phyloP scores from a whole-genome alignment of 2,888 invertebrate genomes.

The Eupithecia tripunctaria region DNA sequence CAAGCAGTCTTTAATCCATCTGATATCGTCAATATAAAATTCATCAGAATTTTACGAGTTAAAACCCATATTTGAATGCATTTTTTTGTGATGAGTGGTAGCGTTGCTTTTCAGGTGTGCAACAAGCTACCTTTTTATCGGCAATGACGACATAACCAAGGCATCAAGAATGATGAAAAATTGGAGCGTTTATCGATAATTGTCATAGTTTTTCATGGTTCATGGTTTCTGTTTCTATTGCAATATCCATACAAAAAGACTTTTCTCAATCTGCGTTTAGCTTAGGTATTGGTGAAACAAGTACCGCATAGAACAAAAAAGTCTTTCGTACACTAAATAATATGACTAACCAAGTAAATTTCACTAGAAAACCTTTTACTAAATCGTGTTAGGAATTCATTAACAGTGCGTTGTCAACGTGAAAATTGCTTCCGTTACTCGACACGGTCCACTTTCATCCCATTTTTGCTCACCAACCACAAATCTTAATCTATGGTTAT shows the following conservation, averaged over 20 bases:
- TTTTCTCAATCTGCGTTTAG: background rate
- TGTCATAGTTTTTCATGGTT: too few relatives aligned
- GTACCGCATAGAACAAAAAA: constrained; percentile 37
- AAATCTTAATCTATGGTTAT: constrained; percentile 42
- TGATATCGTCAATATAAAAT: too few relatives aligned
- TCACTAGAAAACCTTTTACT: constrained; percentile 30
- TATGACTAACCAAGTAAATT: constrained; percentile 25
- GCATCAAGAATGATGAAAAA: too few relatives aligned
- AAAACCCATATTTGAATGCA: too few relatives aligned
- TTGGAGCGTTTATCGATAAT: too few relatives aligned
- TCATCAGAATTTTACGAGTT: too few relatives aligned
- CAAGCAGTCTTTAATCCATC: too few relatives aligned
- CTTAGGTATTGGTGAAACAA: background rate
- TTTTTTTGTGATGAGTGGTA: too few relatives aligned
- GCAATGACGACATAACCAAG: too few relatives aligned
- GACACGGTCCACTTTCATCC: constrained; percentile 46
- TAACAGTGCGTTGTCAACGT: constrained; percentile 43
- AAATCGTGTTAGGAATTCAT: constrained; percentile 42
- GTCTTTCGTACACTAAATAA: constrained; percentile 16
- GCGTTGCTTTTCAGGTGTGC: too few relatives aligned
- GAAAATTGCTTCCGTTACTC: constrained; percentile 49
- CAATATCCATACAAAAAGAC: background rate
- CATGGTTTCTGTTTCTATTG: background rate
- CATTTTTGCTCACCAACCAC: constrained; percentile 33
- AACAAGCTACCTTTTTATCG: too few relatives aligned